Percentiles rank a stretch among this genome's conserved stretches.
These are phyloP conservation scores for Zapornia atra DNA, from an alignment of 2,113 vertebrate species.

Conservation along the genomic window DNA sequence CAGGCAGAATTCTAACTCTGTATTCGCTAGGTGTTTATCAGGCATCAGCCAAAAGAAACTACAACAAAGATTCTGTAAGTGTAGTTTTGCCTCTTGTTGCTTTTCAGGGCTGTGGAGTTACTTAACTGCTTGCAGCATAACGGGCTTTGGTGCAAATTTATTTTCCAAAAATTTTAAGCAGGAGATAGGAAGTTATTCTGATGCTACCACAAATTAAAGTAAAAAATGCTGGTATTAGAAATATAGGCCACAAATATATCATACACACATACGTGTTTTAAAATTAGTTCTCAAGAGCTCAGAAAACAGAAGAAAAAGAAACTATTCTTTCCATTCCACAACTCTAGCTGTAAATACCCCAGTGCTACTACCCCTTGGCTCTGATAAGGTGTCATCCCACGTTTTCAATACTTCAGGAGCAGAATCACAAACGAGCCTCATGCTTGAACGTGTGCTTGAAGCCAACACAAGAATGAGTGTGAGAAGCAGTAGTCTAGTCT, in stretches of 20 bases:
- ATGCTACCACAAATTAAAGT: neutral
- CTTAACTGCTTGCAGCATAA: neutral
- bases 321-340: neutral
- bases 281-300: neutral
- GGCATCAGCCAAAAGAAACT: neutral
- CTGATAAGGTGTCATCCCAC: neutral
- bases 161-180: neutral
- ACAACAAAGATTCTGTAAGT: neutral
- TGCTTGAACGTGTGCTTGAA: neutral
- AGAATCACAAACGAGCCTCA: neutral
- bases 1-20: neutral
- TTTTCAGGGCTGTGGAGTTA: neutral
- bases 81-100: neutral
- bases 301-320: neutral
- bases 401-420: neutral
- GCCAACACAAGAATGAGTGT: neutral
- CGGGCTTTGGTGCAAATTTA: neutral
- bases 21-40: neutral
- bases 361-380: neutral
- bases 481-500: neutral
- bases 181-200: neutral
- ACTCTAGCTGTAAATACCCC: neutral
- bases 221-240: neutral
- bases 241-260: neutral
- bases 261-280: neutral